Evolutionary conservation across 2,888 invertebrate genomes (phyloP), one percentile per base, ranked within the genome.

Genomic region (Ommatoiulus sabulosus): DNA sequence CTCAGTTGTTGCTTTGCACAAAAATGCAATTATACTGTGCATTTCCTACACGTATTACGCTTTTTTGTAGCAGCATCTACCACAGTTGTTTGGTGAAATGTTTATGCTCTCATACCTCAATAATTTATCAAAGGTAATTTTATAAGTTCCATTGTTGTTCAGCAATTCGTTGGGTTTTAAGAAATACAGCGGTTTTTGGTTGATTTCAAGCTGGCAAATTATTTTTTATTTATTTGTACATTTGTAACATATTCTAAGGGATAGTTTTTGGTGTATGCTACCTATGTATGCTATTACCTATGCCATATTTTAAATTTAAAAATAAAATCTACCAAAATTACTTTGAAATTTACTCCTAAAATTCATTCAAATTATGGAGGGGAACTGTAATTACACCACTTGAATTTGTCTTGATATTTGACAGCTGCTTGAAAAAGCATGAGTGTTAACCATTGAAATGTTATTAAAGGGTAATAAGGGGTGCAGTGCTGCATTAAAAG

Each of bases 1-100:
- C n/a, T 63, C 24, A 24, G 72, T 72, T 72, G 46, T 46, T 85
- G 85, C 85, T 85, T 85, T 85, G 85, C 85, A 85, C 85, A 85
- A 85, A 44, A 85, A 44, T 85, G 44, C 85, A 85, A 85, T 44
- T 85, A 72, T 85, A 85, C 44, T 15, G 85, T 85, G 85, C 85
- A 46, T 85, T 85, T 85, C 44, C 46, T 85, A 85, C 46, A 24
- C n/a, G 46, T 44, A 85, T 44, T 85, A 43, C 44, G 85, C 85
- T 85, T 85, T 85, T 44, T 46, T 85, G 44, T 85, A 85, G 85
- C 85, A 85, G 44, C 85, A 44, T 72, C 72, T 72, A 72, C 72
- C 72, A n/a, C 72, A 72, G 6, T 24, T 72, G 72, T n/a, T 24
- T 72, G 72, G 72, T n/a, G 8, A 24, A 1, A 72, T 72, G 72